Base-by-base conservation (phyloP, 2,113 vertebrate genomes). In the Hydrochoerus hydrochaeris region DNA sequence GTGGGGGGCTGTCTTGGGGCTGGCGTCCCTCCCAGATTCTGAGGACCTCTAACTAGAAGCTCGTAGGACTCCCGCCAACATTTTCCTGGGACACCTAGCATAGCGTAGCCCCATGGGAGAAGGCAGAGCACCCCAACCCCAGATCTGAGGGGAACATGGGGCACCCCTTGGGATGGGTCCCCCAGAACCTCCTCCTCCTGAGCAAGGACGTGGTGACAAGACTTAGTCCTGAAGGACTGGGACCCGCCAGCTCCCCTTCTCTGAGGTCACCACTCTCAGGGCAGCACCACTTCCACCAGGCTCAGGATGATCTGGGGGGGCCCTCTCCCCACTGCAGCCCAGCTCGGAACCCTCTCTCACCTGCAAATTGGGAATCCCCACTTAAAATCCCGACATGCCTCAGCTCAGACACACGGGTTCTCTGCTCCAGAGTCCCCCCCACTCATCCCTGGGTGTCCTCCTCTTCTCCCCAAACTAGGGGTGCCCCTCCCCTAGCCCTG, bases 331-430 rank as follows among this genome's bases (percentile, higher is more conserved):
- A 8, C 71, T 86, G 94, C 90, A 65, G 86, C 44, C 73, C 84
- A 91, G 46, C 83, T 54, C 2, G 52, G 60, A 87, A 71, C 75
- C 88, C 54, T 96, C 85, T 35, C 92, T 96, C 88, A 73, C 75
- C 73, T 58, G 88, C 73, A 90, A 94, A 96, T 38, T 96, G 95
- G 95, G 95, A 86, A 77, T 91, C 90, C 90, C 95, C 84, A 90
- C 93, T 95, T 93, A 90, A 96, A 96, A 96, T 93, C 67, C 81
- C 67, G 22, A 82, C 93, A 80, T 90, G 80, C 67, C 89, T 96
- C 80, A 24, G 81, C 78, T 96, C 60, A 90, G 73, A 95, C 52
- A 60, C 30, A 4, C 19, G 63, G 67, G 32, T 80, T 8, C 54
- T 54, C 88, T 69, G n/a, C 44, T 84, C 46, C 4, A 8, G 85